phyloP scores from a whole-genome alignment of 2,113 vertebrate genomes.

The Pungitius pungitius region DNA sequence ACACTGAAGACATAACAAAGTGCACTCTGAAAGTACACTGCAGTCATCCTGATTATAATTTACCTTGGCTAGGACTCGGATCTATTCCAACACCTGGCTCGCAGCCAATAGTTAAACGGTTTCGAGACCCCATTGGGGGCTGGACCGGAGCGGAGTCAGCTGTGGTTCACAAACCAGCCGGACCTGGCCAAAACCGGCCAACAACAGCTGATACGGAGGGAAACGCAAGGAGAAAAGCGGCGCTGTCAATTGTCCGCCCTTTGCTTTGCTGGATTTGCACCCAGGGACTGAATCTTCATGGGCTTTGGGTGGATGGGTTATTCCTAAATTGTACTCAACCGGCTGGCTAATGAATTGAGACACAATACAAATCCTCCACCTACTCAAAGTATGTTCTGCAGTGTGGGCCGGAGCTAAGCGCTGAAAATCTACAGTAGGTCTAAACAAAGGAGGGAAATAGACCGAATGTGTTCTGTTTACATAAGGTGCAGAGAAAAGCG shows the following conservation, averaged over 20 bases:
- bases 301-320: conserved; percentile 30
- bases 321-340: conserved; percentile 40
- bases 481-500: neutral
- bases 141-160: conserved; percentile 67
- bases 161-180: conserved; percentile 42
- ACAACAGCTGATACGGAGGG: conserved; percentile 47
- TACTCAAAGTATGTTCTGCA: conserved; percentile 39
- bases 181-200: conserved; percentile 36
- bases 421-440: conserved; percentile 22
- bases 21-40: conserved; percentile 26
- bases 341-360: conserved; percentile 44
- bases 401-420: conserved; percentile 34
- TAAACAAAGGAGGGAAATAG: conserved; percentile 17
- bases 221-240: conserved; percentile 38
- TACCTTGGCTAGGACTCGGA: conserved; percentile 39
- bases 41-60: conserved; percentile 59
- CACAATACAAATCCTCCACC: conserved; percentile 43
- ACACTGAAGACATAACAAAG: conserved; percentile 14
- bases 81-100: conserved; percentile 49
- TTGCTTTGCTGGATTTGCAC: conserved; percentile 10
- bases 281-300: conserved; percentile 12
- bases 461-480: neutral
- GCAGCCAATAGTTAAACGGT: conserved; percentile 47
- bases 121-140: conserved; percentile 47
- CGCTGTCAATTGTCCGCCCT: conserved; percentile 26